Base-by-base conservation (phyloP, 2,888 invertebrate species). In the Ectemnius continuus region DNA sequence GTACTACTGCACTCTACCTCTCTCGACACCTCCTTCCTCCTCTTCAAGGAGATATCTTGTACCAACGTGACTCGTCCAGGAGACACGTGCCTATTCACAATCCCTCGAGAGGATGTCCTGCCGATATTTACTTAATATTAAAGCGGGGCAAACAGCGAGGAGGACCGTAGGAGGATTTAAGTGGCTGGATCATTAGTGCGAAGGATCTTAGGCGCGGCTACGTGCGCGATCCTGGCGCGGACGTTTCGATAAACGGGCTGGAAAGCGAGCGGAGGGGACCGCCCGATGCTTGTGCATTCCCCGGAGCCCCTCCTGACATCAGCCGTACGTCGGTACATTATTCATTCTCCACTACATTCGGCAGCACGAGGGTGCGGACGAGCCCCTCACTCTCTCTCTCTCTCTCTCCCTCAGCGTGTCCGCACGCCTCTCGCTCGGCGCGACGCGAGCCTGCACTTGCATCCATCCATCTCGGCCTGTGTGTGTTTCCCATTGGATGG, bases 271-370 rank as follows among this genome's bases (percentile, higher is more conserved):
- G 69, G 73, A 74, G 76, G 68, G 81, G 63, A 68, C 75, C 71
- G 67, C 28, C 73, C 73, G 80, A 74, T 74, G 80, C 80, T 76
- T 82, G 36, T 36, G 73, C 82, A 80, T 82, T 83, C 79, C 79
- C 81, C 73, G 81, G 81, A 83, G 78, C 82, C 76, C 81, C 79
- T 77, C 81, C 83, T 81, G 83, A 76, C 79, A 73, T 66, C 76
- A 71, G 63, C 80, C 70, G 75, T 79, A 80, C 82, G 75, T 73
- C 74, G 78, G 84, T 84, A 82, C 80, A 83, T 83, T 84, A 83
- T 84, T 83, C 83, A 83, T 83, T 82, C 84, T 82, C 82, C 77
- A 75, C 77, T 83, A 82, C 79, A 83, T 79, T 75, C 78, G 76
- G 75, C 82, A 70, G 73, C 68, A 66, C 72, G 80, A 82, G 79